phyloP scores from a whole-genome alignment of 2,113 vertebrate species.

The Vombatus ursinus region DNA sequence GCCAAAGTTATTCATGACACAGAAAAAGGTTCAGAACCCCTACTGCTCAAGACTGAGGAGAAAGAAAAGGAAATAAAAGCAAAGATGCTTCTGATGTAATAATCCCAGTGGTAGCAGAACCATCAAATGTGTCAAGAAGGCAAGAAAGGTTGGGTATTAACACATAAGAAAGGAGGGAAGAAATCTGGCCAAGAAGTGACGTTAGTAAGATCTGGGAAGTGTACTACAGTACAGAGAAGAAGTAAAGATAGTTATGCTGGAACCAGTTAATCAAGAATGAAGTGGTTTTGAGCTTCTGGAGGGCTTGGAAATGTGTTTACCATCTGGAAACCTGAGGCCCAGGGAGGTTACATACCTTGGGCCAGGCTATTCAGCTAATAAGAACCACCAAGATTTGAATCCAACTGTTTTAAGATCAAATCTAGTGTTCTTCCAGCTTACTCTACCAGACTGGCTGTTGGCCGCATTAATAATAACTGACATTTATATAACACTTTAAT shows the following conservation, averaged over 20 bases:
- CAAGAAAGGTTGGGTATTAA: background rate
- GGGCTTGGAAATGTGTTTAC: background rate
- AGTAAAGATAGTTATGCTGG: background rate
- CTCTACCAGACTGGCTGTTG: background rate
- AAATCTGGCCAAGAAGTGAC: conserved; percentile 6
- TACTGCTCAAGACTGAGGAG: background rate
- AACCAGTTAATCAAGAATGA: background rate
- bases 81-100: background rate
- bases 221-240: background rate
- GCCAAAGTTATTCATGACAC: background rate
- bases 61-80: background rate
- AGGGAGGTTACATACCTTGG: background rate
- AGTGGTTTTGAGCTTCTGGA: background rate
- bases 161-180: background rate
- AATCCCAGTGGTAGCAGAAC: background rate
- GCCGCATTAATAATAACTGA: background rate
- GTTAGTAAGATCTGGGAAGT: conserved; percentile 14
- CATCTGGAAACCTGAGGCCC: background rate
- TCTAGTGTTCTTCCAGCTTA: background rate
- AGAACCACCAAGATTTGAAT: background rate
- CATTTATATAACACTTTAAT: background rate
- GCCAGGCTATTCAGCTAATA: background rate
- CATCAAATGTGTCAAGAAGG: background rate
- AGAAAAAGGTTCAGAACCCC: background rate
- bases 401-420: background rate